Conservation (phyloP, 2,797 vertebrate genomes). For the Xyrichtys novacula region DNA sequence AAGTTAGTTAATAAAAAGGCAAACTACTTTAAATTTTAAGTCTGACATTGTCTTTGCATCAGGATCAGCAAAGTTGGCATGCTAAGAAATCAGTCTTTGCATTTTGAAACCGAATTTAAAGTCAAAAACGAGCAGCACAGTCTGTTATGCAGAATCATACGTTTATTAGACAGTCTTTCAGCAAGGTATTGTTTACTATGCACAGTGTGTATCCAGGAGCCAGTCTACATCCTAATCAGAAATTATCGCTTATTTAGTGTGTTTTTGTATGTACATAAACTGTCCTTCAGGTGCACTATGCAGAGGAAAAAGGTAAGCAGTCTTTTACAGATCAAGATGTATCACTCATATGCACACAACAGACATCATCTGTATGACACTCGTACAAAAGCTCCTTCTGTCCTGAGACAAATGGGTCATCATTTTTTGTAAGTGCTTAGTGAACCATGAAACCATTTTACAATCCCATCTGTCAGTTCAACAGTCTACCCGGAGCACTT, state of each 20-base stretch:
- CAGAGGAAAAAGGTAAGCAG: constrained; percentile 42
- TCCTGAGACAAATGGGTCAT: constrained; percentile 66
- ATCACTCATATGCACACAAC: constrained; percentile 43
- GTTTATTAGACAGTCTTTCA: constrained; percentile 76
- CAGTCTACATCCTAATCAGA: constrained; percentile 36
- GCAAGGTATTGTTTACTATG: constrained; percentile 58
- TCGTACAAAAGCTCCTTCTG: constrained; percentile 49
- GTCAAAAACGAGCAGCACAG: not conserved
- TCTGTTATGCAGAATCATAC: constrained; percentile 54
- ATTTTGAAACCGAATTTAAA: not conserved
- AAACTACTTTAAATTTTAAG: too few relatives aligned
- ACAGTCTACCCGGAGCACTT: constrained; percentile 64
- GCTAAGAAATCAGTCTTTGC: too few relatives aligned
- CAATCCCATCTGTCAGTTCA: constrained; percentile 66
- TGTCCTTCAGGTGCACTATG: constrained; percentile 44
- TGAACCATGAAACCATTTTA: constrained; percentile 58
- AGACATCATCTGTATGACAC: constrained; percentile 46
- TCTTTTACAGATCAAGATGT: constrained; percentile 47
- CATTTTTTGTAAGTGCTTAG: constrained; percentile 59
- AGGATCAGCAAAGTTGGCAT: not conserved
- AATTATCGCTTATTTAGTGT: not conserved
- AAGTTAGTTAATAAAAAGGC: not conserved
- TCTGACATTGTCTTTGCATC: too few relatives aligned
- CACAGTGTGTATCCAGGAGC: constrained; percentile 52
- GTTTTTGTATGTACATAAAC: constrained; percentile 53